Base-by-base conservation (phyloP, 2,888 invertebrate species). In the Cosmorhoe ocellata region DNA sequence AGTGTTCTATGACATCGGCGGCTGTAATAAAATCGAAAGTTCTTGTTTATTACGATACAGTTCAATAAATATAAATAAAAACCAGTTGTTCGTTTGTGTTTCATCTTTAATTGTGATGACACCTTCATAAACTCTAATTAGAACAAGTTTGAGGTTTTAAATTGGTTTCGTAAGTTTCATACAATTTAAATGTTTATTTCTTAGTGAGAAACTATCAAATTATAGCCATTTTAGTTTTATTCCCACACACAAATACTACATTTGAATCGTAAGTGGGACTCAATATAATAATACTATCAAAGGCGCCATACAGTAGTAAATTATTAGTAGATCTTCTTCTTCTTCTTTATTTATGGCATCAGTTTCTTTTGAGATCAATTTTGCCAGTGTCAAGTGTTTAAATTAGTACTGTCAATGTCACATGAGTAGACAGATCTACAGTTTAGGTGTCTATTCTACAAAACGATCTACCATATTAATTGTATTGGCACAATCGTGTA, bases 41-140 rank as follows among this genome's bases (percentile, higher is more conserved):
- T 66, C 54, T 57, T 66, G 68, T 70, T 74, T 71, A 72, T 66
- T 64, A 67, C 66, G 65, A 56, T 71, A 70, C 65, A 63, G 63
- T 61, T 64, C 46, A 54, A 58, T 61, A 63, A 56, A 69, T 76
- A 74, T 71, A 67, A 61, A 61, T 56, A 41, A 50, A 62, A 64
- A 59, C 52, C 54, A 37, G 43, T 63, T 71, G 69, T 71, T 66
- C 63, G 63, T 70, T 64, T 67, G 68, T 67, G 56, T 48, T 60
- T 57, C 55, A 58, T 44, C 59, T 61, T 65, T 70, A 66, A 79
- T 76, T 69, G 57, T 68, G 61, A 63, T 60, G 66, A 63, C 65
- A 69, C 44, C 50, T 54, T 58, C 54, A 56, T 61, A 60, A 61
- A 61, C 26, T 45, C 49, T 61, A 61, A 61, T 61, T 58, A 58